phyloP scores from a whole-genome alignment of 1,140 invertebrate species.

The Hylaeus volcanicus region DNA sequence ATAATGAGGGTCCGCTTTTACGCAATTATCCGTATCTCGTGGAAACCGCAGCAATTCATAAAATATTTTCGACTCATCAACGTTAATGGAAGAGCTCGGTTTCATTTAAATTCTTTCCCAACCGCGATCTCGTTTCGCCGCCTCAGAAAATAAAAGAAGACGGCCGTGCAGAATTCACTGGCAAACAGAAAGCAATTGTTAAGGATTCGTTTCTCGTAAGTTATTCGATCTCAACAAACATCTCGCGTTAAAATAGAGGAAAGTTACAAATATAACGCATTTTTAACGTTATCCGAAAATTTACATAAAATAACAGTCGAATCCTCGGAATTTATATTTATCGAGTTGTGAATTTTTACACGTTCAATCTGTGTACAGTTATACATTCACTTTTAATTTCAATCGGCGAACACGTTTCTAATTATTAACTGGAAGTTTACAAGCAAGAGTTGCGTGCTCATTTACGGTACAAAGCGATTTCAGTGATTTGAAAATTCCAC shows the following conservation, averaged over 20 bases:
- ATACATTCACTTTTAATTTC: neutral
- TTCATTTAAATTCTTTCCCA: neutral
- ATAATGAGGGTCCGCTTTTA: constrained; percentile 17
- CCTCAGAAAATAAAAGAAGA: neutral
- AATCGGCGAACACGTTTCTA: neutral
- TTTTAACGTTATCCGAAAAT: too few species aligned
- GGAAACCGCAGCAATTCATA: too few species aligned
- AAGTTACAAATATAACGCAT: too few species aligned
- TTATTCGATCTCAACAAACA: too few species aligned
- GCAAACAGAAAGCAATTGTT: too few species aligned
- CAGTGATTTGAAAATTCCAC: neutral
- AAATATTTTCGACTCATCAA: constrained; percentile 23
- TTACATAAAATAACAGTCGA: too few species aligned
- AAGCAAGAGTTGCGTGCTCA: neutral
- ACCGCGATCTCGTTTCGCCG: neutral
- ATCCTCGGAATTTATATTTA: too few species aligned
- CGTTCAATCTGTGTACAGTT: too few species aligned
- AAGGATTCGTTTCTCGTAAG: too few species aligned
- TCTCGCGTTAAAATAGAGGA: too few species aligned
- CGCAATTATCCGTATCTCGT: constrained; percentile 7
- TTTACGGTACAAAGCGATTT: constrained; percentile 33
- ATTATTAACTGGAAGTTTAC: constrained; percentile 10
- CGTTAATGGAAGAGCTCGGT: constrained; percentile 27
- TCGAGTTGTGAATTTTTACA: too few species aligned
- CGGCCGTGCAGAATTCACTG: too few species aligned